Evolutionary conservation across 2,888 invertebrate genomes (phyloP), one percentile per base, ranked within the genome.

Genomic region (Dinocampus coccinellae): DNA sequence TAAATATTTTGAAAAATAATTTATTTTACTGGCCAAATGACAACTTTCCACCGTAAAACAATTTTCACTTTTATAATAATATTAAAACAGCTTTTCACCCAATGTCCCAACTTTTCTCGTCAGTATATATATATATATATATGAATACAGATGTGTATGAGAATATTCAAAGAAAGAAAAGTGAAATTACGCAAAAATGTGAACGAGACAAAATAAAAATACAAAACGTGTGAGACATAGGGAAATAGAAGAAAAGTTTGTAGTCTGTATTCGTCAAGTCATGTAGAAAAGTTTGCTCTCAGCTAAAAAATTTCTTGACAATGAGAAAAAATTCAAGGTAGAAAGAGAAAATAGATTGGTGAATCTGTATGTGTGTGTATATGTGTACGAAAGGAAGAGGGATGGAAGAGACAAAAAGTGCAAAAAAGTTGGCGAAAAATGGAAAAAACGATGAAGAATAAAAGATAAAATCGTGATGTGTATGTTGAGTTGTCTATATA

Each of bases 241-340:
- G 58, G 29, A n/a, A 26, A 57, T 13, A 13, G 11, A 26, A 39
- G 10, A 58, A 67, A 22, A 57, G 42, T 60, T 20, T 58, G 7
- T 47, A 33, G 29, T 24, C 16, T 62, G 36, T 61, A 39, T 29
- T 69, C 24, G 61, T 53, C 34, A 61, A 61, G 60, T 61, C 61
- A 61, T 61, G 61, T 69, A 39, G 62, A 69, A 62, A 69, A 69
- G 69, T 69, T 69, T 68, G 39, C 58, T 58, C 34, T 62, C 16
- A 26, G 62, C 53, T 63, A 62, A 62, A 62, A 62, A 62, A 0
- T 62, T 62, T 1, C 22, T 39, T 24, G 9, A 22, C 16, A 58
- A 33, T 33, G 26, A n/a, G 24, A 24, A n/a, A 24, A 53, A 47
- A 47, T 47, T 47, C 47, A 3, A 33, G 16, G n/a, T 4, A 20